Evolutionary conservation across 2,113 vertebrate genomes (phyloP).

Genomic region (Vulpes vulpes): DNA sequence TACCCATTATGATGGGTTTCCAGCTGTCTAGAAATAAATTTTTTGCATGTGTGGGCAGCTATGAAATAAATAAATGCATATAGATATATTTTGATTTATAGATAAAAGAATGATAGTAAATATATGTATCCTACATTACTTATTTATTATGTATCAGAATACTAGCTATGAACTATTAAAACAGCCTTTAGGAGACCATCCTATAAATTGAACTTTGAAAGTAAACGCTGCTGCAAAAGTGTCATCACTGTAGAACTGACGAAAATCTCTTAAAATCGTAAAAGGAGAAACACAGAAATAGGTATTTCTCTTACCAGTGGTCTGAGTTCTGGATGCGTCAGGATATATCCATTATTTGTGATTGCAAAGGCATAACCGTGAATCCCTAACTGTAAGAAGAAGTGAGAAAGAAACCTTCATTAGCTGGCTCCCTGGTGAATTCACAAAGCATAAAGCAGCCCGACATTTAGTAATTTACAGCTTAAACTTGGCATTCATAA

Average conservation of each 20-base stretch:
- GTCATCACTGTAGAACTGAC: background rate
- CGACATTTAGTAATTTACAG: conserved; percentile 80
- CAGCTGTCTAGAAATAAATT: background rate
- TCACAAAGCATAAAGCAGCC: conserved; percentile 83
- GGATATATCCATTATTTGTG: conserved; percentile 99
- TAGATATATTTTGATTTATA: background rate
- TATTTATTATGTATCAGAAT: background rate
- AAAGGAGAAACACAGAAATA: conserved; percentile 64
- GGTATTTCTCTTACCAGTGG: conserved; percentile 94
- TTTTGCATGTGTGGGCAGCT: background rate
- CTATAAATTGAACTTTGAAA: background rate
- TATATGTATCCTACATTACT: background rate
- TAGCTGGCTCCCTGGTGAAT: conserved; percentile 71
- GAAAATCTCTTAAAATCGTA: conserved; percentile 20
- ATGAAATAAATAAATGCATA: background rate
- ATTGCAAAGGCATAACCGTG: conserved; percentile 99
- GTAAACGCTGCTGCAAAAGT: background rate
- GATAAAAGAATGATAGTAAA: background rate
- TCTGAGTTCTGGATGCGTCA: conserved; percentile 98
- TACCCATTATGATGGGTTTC: background rate
- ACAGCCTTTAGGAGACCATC: background rate
- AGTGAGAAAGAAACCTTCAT: conserved; percentile 82
- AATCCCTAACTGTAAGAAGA: conserved; percentile 94
- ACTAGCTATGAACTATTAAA: background rate
- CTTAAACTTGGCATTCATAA: conserved; percentile 81